Evolutionary conservation across 2,888 invertebrate species (phyloP).

Genomic region (Tinea pellionella): DNA sequence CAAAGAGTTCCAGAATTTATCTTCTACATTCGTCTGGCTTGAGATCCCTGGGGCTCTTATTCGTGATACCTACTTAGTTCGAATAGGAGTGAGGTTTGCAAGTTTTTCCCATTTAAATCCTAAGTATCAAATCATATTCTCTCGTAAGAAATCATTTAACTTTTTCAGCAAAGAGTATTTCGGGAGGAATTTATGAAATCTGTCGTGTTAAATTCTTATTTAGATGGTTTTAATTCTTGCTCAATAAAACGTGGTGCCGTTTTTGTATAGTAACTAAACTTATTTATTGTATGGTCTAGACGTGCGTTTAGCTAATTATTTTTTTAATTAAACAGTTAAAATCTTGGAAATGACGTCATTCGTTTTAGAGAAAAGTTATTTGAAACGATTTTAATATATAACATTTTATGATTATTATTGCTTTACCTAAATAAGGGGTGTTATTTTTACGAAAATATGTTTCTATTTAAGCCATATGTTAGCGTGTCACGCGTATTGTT

Average conservation of each 20-base stretch:
- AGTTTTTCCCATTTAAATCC: conserved; percentile 2
- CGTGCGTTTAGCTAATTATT: no score
- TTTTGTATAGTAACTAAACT: no score
- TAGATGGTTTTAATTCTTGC: no score
- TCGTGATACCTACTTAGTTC: conserved; percentile 46
- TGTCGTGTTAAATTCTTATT: no score
- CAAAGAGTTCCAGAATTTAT: conserved; percentile 62
- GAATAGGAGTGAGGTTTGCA: conserved; percentile 25
- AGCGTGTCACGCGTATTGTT: conserved; percentile 32
- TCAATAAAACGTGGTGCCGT: no score
- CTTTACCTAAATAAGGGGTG: background rate
- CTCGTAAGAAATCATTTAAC: background rate
- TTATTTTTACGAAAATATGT: background rate
- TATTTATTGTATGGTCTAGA: no score
- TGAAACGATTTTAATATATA: background rate
- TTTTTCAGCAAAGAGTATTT: no score
- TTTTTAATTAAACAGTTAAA: no score
- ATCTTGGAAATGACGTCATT: background rate
- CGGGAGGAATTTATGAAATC: no score
- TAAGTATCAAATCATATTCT: background rate
- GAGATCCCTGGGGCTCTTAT: conserved; percentile 54
- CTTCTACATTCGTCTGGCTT: conserved; percentile 46
- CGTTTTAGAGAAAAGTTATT: background rate
- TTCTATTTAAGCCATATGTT: conserved; percentile 21
- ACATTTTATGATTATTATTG: background rate